A percentile compares a stretch with the other conserved stretches of the same genome.
Conservation (phyloP, 2,888 invertebrate genomes). For the Ommatoiulus sabulosus region DNA sequence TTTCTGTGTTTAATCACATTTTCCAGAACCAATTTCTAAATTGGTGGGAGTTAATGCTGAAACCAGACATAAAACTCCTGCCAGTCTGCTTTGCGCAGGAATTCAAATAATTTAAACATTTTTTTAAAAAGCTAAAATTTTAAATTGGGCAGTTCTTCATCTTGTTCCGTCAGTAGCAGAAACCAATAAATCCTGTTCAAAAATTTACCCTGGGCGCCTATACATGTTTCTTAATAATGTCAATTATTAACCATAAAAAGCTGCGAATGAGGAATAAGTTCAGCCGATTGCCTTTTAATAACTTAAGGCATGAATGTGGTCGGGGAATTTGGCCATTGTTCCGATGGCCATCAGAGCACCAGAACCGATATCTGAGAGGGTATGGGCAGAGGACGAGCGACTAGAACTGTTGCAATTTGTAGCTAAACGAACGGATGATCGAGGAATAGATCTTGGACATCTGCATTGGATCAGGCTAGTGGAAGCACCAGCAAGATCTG, state of each 20-base stretch:
- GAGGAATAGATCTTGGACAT: not conserved
- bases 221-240: not conserved
- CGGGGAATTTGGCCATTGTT: not conserved
- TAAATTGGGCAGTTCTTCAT: too few relatives aligned
- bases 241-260: not conserved
- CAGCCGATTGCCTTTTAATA: conserved; percentile 19
- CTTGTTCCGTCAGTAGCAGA: too few relatives aligned
- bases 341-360: not conserved
- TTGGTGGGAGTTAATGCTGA: too few relatives aligned
- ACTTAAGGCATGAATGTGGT: conserved; percentile 8
- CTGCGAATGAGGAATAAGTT: not conserved
- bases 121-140: too few relatives aligned
- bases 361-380: not conserved
- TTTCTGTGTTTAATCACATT: too few relatives aligned
- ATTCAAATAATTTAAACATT: too few relatives aligned
- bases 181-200: too few relatives aligned
- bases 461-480: not conserved
- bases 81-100: too few relatives aligned
- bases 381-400: conserved; percentile 18
- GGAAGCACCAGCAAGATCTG: not conserved
- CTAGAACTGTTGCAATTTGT: conserved; percentile 37
- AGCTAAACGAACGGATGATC: conserved; percentile 36
- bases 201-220: too few relatives aligned
- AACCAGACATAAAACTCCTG: too few relatives aligned
- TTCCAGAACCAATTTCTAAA: too few relatives aligned